These are phyloP conservation scores for Drosophila stalkeri DNA, from an alignment of 2,888 invertebrate species.

Conservation along the genomic window DNA sequence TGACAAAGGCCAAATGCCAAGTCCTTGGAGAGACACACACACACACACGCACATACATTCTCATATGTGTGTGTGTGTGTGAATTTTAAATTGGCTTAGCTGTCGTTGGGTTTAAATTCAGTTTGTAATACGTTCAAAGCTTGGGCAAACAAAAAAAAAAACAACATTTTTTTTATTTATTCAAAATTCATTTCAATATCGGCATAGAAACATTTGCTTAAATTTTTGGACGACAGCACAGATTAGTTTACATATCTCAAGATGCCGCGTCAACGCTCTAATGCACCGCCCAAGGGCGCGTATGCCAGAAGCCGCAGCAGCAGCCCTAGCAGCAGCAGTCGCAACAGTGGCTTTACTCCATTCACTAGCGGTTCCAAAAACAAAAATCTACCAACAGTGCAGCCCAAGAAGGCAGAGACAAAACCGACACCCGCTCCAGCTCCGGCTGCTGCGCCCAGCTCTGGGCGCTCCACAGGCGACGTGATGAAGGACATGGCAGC, in stretches of 20 bases:
- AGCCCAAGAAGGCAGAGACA: conserved; percentile 36
- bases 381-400: conserved; percentile 43
- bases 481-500: conserved; percentile 71
- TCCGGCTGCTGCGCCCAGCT: conserved; percentile 19
- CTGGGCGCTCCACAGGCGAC: conserved; percentile 53
- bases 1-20: conserved; percentile 37
- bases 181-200: conserved; percentile 45
- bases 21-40: conserved; percentile 33
- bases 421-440: conserved; percentile 43
- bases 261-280: conserved; percentile 66
- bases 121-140: neutral
- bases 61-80: neutral
- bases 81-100: conserved; percentile 31
- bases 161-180: too few species aligned
- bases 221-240: conserved; percentile 11
- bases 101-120: conserved; percentile 29
- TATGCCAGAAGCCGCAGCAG: conserved; percentile 16
- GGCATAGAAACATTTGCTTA: conserved; percentile 20
- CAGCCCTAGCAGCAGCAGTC: conserved; percentile 14
- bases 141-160: neutral
- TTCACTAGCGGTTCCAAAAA: conserved; percentile 24
- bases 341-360: conserved; percentile 27
- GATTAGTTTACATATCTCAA: conserved; percentile 11
- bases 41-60: neutral
- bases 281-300: conserved; percentile 17